These are phyloP conservation scores for Mus caroli DNA, from an alignment of 2,797 vertebrate species.

Conservation along the genomic window DNA sequence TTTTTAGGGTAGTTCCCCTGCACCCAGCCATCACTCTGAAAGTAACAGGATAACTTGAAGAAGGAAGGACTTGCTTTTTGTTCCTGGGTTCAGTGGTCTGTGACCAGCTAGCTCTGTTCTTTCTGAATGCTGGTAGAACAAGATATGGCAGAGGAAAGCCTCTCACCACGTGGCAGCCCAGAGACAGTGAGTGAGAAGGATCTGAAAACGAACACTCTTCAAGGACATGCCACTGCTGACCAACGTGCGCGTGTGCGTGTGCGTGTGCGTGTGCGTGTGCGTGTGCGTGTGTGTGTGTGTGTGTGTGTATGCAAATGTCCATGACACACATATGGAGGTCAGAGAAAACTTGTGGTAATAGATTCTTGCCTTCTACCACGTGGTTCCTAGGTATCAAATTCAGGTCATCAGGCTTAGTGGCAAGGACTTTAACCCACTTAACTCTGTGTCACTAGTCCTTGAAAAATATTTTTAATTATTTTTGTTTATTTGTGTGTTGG, in stretches of 20 bases:
- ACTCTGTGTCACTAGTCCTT: not conserved
- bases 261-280: not conserved
- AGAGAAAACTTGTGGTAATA: not conserved
- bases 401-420: not conserved
- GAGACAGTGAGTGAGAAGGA: not conserved
- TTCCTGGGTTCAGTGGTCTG: not conserved
- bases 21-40: not conserved
- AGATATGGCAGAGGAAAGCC: not conserved
- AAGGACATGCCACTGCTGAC: not conserved
- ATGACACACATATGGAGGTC: not conserved
- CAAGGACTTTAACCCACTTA: not conserved
- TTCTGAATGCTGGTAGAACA: not conserved
- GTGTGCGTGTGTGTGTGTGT: fast-evolving
- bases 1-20: conserved; percentile 24
- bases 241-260: not conserved
- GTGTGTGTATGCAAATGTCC: no score
- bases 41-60: not conserved
- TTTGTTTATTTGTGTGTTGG: not conserved
- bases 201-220: not conserved
- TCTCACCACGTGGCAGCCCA: not conserved
- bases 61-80: not conserved
- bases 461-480: not conserved
- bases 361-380: not conserved
- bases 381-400: not conserved
- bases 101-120: not conserved